Percentiles rank a stretch among this genome's conserved stretches.
These are phyloP conservation scores for Ladona fulva DNA, from an alignment of 1,140 invertebrate species.

Conservation along the genomic window DNA sequence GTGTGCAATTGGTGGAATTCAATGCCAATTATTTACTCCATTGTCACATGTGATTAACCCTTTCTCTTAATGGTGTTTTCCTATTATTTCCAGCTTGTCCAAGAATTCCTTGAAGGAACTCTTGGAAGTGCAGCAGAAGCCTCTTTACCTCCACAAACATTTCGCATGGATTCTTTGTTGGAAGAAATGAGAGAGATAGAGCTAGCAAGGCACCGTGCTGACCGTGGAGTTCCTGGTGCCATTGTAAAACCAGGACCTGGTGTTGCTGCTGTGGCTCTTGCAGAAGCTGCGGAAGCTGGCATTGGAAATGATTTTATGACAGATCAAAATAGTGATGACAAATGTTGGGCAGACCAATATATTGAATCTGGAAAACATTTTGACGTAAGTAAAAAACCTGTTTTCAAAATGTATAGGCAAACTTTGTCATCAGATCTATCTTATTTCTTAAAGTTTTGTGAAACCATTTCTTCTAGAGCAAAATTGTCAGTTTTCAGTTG, in stretches of 20 bases:
- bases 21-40: too few relatives aligned
- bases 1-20: too few relatives aligned
- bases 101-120: conserved; percentile 60
- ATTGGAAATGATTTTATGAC: conserved; percentile 34
- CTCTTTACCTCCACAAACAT: conserved; percentile 57
- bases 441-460: too few relatives aligned
- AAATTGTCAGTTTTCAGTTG: too few relatives aligned
- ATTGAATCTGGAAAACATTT: conserved; percentile 45
- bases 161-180: conserved; percentile 49
- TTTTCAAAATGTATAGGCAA: too few relatives aligned
- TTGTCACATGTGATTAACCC: not conserved
- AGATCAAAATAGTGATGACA: not conserved
- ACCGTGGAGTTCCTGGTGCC: not conserved
- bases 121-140: conserved; percentile 36
- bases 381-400: conserved; percentile 41
- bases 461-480: too few relatives aligned
- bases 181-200: conserved; percentile 49
- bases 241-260: conserved; percentile 35
- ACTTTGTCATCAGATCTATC: too few relatives aligned
- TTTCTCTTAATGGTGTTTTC: not conserved
- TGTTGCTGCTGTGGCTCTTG: conserved; percentile 38
- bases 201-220: conserved; percentile 31
- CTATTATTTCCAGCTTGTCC: conserved; percentile 46
- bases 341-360: conserved; percentile 45
- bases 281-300: conserved; percentile 32